Evolutionary conservation across 2,888 invertebrate genomes (phyloP), one percentile per base, ranked within the genome.

Genomic region (Hesperia comma): DNA sequence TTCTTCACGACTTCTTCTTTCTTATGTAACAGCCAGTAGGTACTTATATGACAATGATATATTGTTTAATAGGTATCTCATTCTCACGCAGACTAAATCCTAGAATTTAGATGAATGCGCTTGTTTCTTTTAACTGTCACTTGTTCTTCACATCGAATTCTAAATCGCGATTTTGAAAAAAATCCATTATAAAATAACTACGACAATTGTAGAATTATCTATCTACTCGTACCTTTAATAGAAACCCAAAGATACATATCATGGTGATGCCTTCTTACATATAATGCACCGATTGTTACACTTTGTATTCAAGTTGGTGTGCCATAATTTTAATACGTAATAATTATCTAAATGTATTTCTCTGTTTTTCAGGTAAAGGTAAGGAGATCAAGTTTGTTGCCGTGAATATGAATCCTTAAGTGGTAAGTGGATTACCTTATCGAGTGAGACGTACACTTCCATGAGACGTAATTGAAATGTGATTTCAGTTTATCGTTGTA

Each of bases 361-460:
- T 80, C 73, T 75, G 12, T 76, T 76, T 89, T 84, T 62, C 88
- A 91, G 91, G 91, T 87, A 90, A 90, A 91, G 90, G 90, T 91
- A 85, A 88, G 87, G 61, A 61, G 46, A 74, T 70, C 43, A 60
- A 58, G 61, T 62, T 58, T 53, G n/a, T 53, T 32, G 26, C 53
- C 53, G 17, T 40, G 19, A 33, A 4, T 12, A 49, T 49, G 15
- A 46, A 43, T 33, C 43, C 62, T 46, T 63, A 43, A 19, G 8
- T 55, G 63, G 63, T 63, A 63, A 63, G 63, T 49, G 3, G 17
- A 41, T 53, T 26, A 21, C 15, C 54, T 54, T 26, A 54, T 26
- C 7, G 43, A 15, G 43, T 1, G 8, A 17, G 7, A 46, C 1
- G 6, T 46, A 46, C n/a, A 41, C 14, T 41, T 14, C 15, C 15